Evolutionary conservation across 2,113 vertebrate genomes (phyloP).

Genomic region (Anguilla japonica): DNA sequence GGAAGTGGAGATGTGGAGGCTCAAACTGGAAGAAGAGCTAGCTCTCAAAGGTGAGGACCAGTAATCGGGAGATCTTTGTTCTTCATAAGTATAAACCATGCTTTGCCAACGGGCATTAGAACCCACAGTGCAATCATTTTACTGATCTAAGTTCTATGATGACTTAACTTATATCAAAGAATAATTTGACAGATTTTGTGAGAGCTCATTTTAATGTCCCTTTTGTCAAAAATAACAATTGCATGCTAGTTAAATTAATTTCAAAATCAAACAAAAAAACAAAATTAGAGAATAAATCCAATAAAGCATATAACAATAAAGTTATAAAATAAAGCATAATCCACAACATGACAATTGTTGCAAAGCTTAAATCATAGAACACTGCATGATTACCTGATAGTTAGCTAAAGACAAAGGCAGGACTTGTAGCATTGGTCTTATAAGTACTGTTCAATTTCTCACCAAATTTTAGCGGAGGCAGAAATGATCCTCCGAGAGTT

Average conservation of each 20-base stretch:
- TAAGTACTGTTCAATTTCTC: background rate
- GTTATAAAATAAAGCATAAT: no score
- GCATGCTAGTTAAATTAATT: background rate
- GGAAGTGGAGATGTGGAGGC: constrained; percentile 67
- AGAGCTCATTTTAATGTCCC: background rate
- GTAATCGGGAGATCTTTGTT: background rate
- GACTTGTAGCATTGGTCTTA: background rate
- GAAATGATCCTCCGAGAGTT: constrained; percentile 75
- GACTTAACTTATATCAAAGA: no score
- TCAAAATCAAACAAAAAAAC: background rate
- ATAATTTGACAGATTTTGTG: background rate
- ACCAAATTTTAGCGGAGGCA: constrained; percentile 62
- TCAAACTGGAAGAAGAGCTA: constrained; percentile 74
- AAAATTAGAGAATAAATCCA: background rate
- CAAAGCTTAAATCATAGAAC: background rate
- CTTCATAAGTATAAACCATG: background rate
- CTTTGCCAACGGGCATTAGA: background rate
- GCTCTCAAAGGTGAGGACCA: constrained; percentile 62
- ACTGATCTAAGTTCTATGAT: background rate
- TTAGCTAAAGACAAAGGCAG: no score
- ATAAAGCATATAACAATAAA: no score
- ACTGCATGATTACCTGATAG: background rate
- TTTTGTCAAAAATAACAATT: background rate
- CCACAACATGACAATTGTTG: background rate
- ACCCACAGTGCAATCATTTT: background rate